Evolutionary conservation across 1,140 invertebrate genomes (phyloP).

Genomic region (Euborellia annulipes): DNA sequence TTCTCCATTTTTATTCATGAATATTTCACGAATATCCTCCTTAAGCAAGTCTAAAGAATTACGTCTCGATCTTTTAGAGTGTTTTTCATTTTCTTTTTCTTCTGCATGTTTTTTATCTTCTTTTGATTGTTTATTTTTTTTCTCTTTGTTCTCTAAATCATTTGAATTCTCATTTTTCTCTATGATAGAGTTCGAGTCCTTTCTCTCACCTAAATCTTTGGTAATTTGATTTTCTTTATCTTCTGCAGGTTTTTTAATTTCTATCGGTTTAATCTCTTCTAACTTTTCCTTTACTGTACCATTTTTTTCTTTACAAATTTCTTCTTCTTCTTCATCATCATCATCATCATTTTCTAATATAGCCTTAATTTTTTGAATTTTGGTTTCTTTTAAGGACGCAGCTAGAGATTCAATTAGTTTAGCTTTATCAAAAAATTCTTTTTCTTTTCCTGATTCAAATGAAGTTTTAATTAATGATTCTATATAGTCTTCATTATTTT

Average conservation of each 20-base stretch:
- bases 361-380: constrained; percentile 21
- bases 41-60: constrained; percentile 42
- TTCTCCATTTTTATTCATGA: constrained; percentile 42
- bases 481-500: constrained; percentile 16
- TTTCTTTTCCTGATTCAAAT: constrained; percentile 19
- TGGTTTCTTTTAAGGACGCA: constrained; percentile 17
- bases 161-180: no score
- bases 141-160: constrained; percentile 1
- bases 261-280: constrained; percentile 10
- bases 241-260: constrained; percentile 4
- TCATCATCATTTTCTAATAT: constrained; percentile 17
- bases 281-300: constrained; percentile 24
- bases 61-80: constrained; percentile 19
- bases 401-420: constrained; percentile 18
- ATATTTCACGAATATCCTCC: constrained; percentile 49
- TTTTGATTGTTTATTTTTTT: constrained; percentile 4
- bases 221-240: constrained; percentile 11
- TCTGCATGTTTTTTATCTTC: constrained; percentile 4
- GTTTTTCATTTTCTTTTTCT: constrained; percentile 10
- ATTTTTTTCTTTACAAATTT: constrained; percentile 19
- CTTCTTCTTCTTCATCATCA: constrained; percentile 13
- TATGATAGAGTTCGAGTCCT: no score
- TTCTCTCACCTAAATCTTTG: no score
- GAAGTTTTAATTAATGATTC: constrained; percentile 20
- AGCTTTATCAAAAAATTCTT: constrained; percentile 19